A percentile compares a stretch with the other conserved stretches of the same genome.
Evolutionary conservation across 2,797 vertebrate species (phyloP).

Genomic region (Channa striata): DNA sequence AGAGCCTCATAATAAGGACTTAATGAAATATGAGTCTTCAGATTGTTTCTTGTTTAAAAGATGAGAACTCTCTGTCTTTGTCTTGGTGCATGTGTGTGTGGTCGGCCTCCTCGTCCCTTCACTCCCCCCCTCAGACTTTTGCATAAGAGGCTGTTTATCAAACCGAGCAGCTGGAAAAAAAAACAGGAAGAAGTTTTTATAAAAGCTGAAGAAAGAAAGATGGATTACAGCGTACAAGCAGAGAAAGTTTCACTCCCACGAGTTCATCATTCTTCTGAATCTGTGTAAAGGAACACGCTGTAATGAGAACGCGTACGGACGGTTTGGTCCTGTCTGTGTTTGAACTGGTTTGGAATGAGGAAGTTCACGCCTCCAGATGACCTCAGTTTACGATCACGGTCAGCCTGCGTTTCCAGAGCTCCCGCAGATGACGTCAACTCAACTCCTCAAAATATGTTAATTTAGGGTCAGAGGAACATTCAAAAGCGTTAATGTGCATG

Average conservation of each 20-base stretch:
- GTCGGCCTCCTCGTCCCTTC: neutral
- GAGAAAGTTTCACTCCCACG: slow-evolving; percentile 40
- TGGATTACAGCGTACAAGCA: slow-evolving; percentile 44
- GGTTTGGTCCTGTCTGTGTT: no score
- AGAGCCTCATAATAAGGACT: slow-evolving; percentile 64
- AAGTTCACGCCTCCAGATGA: no score
- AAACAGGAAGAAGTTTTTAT: neutral
- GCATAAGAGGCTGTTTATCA: slow-evolving; percentile 59
- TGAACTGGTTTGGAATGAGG: no score
- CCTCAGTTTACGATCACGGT: no score
- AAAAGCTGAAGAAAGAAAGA: slow-evolving; percentile 39
- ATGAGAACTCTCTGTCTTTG: slow-evolving; percentile 32
- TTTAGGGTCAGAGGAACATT: no score
- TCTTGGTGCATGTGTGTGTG: slow-evolving; percentile 2
- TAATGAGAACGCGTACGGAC: slow-evolving; percentile 40
- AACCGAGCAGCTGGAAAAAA: slow-evolving; percentile 43
- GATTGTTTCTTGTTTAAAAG: slow-evolving; percentile 49
- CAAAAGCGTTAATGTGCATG: no score
- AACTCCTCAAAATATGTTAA: no score
- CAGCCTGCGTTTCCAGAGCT: no score
- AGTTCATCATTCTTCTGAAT: slow-evolving; percentile 54
- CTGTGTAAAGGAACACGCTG: slow-evolving; percentile 41
- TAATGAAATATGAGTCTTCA: slow-evolving; percentile 73
- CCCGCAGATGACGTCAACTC: no score
- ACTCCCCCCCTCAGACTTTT: slow-evolving; percentile 16